phyloP scores from a whole-genome alignment of 2,888 invertebrate genomes.

The Lasioglossum morio region DNA sequence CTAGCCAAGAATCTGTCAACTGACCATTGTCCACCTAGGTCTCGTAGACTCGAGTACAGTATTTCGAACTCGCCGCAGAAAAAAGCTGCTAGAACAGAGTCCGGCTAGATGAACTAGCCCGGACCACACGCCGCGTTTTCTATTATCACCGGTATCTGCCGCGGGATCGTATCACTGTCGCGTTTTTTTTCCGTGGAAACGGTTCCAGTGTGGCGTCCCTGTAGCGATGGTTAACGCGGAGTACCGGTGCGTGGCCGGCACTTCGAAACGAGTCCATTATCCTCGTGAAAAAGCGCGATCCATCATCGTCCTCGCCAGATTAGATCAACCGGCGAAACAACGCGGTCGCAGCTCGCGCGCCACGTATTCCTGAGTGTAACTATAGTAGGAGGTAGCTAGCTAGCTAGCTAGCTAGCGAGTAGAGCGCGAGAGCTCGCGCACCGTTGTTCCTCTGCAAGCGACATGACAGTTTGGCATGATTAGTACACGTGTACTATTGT shows the following conservation, averaged over 20 bases:
- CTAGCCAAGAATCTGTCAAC: not conserved
- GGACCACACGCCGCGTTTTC: conserved; percentile 54
- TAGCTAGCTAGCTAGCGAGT: conserved; percentile 27
- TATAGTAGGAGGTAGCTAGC: conserved; percentile 56
- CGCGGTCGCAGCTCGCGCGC: conserved; percentile 26
- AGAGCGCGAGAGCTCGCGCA: conserved; percentile 35
- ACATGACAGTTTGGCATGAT: conserved; percentile 78
- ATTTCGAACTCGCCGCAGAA: not conserved
- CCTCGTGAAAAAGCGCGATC: conserved; percentile 55
- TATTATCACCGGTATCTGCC: conserved; percentile 38
- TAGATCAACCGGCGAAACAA: conserved; percentile 63
- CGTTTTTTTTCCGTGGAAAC: conserved; percentile 21
- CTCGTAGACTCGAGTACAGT: not conserved
- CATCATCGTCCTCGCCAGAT: conserved; percentile 62
- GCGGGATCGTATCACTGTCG: conserved; percentile 16
- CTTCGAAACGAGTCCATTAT: conserved; percentile 59
- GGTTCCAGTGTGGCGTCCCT: conserved; percentile 22
- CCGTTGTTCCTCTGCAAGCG: conserved; percentile 67
- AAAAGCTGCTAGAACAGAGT: not conserved
- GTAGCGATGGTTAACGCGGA: conserved; percentile 11
- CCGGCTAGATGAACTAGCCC: not conserved
- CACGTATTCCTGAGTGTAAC: conserved; percentile 57
- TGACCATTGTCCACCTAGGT: not conserved
- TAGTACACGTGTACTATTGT: conserved; percentile 80
- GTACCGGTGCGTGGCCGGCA: conserved; percentile 6